Conservation (phyloP, 35 echinoderm and acorn worm species). For the Apostichopus japonicus region DNA sequence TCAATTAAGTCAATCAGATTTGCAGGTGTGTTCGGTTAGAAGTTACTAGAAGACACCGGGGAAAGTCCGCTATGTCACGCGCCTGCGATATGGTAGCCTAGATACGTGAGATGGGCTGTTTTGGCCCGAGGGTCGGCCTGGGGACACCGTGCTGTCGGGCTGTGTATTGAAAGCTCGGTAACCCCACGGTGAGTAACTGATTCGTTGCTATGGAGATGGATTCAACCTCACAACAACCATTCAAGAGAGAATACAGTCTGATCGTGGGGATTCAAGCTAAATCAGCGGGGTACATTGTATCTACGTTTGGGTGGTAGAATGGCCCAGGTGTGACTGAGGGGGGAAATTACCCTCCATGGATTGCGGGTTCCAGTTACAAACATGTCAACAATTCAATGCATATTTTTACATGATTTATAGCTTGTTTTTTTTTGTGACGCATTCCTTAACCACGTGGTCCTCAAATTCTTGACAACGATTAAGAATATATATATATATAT, state of each 20-base stretch:
- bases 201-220: constrained; percentile 7
- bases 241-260: not conserved
- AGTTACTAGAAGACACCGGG: constrained; percentile 32
- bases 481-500: too few species aligned
- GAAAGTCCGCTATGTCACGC: constrained; percentile 43
- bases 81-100: constrained; percentile 43
- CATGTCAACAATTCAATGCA: not conserved
- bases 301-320: not conserved
- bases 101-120: constrained; percentile 49
- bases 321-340: constrained; percentile 15
- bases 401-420: too few species aligned
- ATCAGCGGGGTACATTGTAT: not conserved
- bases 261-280: not conserved
- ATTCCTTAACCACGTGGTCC: too few species aligned
- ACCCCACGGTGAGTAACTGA: constrained; percentile 35
- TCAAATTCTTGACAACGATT: too few species aligned
- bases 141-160: constrained; percentile 34
- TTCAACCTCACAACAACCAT: constrained; percentile 7
- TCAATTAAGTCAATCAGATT: constrained; percentile 55
- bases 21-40: constrained; percentile 38
- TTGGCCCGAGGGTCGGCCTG: constrained; percentile 14
- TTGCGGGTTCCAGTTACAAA: not conserved
- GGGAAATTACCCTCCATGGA: not conserved
- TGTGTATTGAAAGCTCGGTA: constrained; percentile 30
- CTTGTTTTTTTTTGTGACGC: too few species aligned